Evolutionary conservation across 2,113 vertebrate species (phyloP), one percentile per base, ranked within the genome.

Genomic region (Ramphastos sulfuratus): DNA sequence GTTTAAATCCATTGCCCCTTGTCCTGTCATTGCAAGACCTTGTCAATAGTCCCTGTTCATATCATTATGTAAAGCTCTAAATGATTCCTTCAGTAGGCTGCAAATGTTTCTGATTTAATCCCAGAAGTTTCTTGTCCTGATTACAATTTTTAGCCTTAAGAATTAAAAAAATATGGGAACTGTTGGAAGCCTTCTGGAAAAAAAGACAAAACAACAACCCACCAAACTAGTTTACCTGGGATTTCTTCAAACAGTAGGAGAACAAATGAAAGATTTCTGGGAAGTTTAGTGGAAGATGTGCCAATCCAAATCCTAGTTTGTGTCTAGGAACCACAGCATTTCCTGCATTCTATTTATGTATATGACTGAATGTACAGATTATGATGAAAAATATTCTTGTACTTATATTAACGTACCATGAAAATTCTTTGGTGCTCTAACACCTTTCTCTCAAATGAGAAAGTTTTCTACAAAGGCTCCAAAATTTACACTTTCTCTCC

Each of bases 1-100:
- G 14, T 15, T 42, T 15, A 42, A 42, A 42, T 6, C 42, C 42
- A 42, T 42, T 39, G 37, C 37, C 37, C 37, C 37, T 39, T 39
- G 9, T 39, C 37, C 37, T 39, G 37, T 39, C 37, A 11, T 39
- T 39, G 10, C 37, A 39, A 11, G 37, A 39, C 37, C 37, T 39
- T 39, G 37, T 39, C 9, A 39, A 11, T 39, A 39, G 11, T 39
- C 37, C 37, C 11, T 39, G 37, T 42, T 42, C 42, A 42, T 55
- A 59, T 63, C 15, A 23, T 87, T 91, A 90, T 66, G 56, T n/a
- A n/a, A 93, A 64, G 37, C 33, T 82, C 35, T 79, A 93, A 95
- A 85, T 28, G 31, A 75, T 82, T 28, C n/a, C 72, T 87, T 90
- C 33, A 59, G 35, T 35, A 64, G 30, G 16, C 37, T 87, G 23